Evolutionary conservation across 2,797 vertebrate genomes (phyloP), one percentile per base, ranked within the genome.

Genomic region (Amblyopsis hoosieri): DNA sequence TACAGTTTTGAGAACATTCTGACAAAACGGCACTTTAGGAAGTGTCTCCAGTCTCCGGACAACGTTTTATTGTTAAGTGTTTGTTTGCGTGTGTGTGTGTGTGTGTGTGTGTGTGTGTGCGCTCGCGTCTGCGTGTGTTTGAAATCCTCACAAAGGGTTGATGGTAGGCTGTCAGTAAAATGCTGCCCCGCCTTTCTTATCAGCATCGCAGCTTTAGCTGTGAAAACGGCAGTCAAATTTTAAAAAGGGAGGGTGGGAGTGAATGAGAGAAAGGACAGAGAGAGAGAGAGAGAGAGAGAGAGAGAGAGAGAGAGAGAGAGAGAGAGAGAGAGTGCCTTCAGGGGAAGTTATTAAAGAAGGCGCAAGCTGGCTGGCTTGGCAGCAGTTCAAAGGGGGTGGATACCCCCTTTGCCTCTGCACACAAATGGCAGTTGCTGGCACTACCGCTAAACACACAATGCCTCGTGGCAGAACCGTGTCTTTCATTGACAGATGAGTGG

Each of bases 381-480:
- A 90, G 90, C 84, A 86, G 90, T 91, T 93, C 91, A 93, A 91
- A 91, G 86, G 84, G 76, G 90, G 92, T 87, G 84, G 91, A 89
- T 86, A 85, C 87, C 64, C 64, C 84, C 84, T 71, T 76, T 87
- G 83, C 85, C 88, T 89, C 82, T 85, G 84, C 85, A 87, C 87
- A 86, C 88, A 88, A 92, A 89, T 88, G 90, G 90, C 91, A 91
- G 91, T 91, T 91, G 86, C 78, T 86, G 85, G 85, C 91, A 91
- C 80, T 73, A 82, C 81, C 77, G 85, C 88, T 92, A 92, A 93
- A 92, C 90, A 93, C 86, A 92, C 90, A 93, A 92, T 90, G 91
- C 90, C 90, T 94, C 62, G 78, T 92, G 91, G 92, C 89, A 87
- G 92, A 92, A 90, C 85, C 75, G 83, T 87, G 86, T 86, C 84